Percentiles rank a stretch among this genome's conserved stretches.
Evolutionary conservation across 1,140 invertebrate species (phyloP).

Genomic region (Bombus vancouverensis): DNA sequence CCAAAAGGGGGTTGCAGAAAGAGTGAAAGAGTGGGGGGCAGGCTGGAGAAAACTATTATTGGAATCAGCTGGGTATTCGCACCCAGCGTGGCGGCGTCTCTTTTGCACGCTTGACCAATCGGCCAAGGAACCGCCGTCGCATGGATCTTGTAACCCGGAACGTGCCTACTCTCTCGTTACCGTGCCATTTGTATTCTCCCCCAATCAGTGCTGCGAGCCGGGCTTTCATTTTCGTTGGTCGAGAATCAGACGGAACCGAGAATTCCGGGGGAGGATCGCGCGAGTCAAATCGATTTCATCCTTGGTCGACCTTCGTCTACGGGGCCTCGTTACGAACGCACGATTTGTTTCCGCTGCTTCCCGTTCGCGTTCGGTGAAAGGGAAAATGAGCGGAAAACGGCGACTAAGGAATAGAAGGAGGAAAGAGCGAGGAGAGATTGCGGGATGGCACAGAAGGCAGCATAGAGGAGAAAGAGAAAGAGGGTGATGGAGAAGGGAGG

Average conservation of each 20-base stretch:
- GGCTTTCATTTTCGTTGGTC: background rate
- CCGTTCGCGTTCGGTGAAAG: slow-evolving; percentile 18
- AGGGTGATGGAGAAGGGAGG: slow-evolving; percentile 7
- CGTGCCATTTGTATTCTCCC: background rate
- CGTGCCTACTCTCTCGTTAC: background rate
- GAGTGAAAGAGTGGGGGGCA: slow-evolving; percentile 5
- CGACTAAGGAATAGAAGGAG: slow-evolving; percentile 3
- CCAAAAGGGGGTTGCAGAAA: slow-evolving; percentile 50
- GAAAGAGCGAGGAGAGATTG: slow-evolving; percentile 4
- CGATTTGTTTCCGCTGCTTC: slow-evolving; percentile 11
- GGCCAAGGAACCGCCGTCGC: background rate
- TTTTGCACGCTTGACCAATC: background rate
- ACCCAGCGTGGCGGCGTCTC: background rate
- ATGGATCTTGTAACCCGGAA: background rate
- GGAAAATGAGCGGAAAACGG: slow-evolving; percentile 60
- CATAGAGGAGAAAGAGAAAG: slow-evolving; percentile 17
- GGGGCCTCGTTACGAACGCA: slow-evolving; percentile 26
- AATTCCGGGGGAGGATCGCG: slow-evolving; percentile 37
- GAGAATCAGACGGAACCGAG: background rate
- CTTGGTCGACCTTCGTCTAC: slow-evolving; percentile 25
- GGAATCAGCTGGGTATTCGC: slow-evolving; percentile 33
- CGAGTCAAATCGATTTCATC: slow-evolving; percentile 65
- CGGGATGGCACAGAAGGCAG: background rate
- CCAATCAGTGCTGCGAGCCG: background rate
- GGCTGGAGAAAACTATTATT: slow-evolving; percentile 65